Percentiles rank a stretch among this genome's conserved stretches.
Evolutionary conservation across 2,113 vertebrate genomes (phyloP).

Genomic region (Orthonyx spaldingii): DNA sequence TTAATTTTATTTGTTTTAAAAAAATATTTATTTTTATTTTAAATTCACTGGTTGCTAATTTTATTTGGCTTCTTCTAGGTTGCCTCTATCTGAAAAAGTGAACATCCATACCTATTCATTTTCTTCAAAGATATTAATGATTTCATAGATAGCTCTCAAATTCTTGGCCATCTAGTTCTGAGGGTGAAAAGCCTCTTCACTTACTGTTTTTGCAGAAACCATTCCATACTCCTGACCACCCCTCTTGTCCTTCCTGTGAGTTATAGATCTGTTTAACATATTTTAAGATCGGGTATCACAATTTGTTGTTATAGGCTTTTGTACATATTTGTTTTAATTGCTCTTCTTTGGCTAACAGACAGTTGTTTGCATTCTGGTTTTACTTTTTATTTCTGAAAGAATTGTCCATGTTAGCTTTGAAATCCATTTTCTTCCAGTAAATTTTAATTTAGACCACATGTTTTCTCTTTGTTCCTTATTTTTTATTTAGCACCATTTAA

Average conservation of each 20-base stretch:
- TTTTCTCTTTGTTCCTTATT: not conserved
- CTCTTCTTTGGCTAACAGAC: not conserved
- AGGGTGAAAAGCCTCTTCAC: not conserved
- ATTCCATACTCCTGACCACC: rapidly evolving
- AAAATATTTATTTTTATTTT: not conserved
- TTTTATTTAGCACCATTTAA: not conserved
- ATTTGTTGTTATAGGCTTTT: not conserved
- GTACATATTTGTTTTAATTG: not conserved
- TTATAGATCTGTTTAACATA: not conserved
- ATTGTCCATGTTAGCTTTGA: not conserved
- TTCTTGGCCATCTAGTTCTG: not conserved
- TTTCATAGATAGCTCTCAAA: not conserved
- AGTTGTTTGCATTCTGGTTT: not conserved
- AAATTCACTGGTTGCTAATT: not conserved
- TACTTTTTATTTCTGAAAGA: not conserved
- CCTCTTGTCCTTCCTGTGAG: not conserved
- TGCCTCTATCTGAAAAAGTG: not conserved
- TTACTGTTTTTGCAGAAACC: not conserved
- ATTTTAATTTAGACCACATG: not conserved
- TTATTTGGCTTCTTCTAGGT: not conserved
- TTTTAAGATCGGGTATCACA: not conserved
- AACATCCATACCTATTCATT: not conserved
- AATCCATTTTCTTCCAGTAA: not conserved
- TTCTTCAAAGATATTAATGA: not conserved
- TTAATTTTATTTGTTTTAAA: not conserved